These are phyloP conservation scores for Echinarachnius parma DNA, from an alignment of 53 echinoderm and acorn worm species.

Conservation along the genomic window DNA sequence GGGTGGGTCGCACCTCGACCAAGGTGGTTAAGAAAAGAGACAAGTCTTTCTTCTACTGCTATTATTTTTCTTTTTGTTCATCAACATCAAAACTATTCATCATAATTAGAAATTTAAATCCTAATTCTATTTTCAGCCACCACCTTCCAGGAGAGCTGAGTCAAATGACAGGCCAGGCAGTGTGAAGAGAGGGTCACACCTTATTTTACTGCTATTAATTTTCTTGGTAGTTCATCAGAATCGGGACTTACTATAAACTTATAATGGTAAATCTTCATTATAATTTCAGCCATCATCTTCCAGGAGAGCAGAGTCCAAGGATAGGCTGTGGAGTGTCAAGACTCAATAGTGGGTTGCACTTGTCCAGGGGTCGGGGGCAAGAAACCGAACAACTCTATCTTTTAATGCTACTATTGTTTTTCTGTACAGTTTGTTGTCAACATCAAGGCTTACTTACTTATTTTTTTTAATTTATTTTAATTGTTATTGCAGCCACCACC, in stretches of 20 bases:
- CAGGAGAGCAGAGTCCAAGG: conserved; percentile 86
- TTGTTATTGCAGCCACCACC: conserved; percentile 68
- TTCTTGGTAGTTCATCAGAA: background rate
- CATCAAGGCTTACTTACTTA: background rate
- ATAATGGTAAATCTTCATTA: background rate
- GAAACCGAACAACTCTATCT: conserved; percentile 72
- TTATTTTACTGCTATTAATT: background rate
- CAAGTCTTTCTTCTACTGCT: no score
- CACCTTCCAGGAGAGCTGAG: conserved; percentile 85
- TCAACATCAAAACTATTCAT: no score
- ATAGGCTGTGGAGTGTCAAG: conserved; percentile 86
- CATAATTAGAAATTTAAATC: no score
- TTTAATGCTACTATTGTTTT: background rate
- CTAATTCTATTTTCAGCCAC: no score
- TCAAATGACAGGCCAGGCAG: conserved; percentile 95
- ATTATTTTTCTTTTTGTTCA: no score
- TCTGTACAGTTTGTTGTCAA: background rate
- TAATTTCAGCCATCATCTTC: conserved; percentile 74
- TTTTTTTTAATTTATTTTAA: background rate
- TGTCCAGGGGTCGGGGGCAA: conserved; percentile 76
- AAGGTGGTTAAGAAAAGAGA: no score
- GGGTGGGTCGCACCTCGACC: no score
- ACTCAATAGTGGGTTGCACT: conserved; percentile 60
- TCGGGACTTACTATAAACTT: background rate
- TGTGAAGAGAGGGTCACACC: conserved; percentile 75